These are phyloP conservation scores for Drosophila lacicola DNA, from an alignment of 2,888 invertebrate species.

Conservation along the genomic window DNA sequence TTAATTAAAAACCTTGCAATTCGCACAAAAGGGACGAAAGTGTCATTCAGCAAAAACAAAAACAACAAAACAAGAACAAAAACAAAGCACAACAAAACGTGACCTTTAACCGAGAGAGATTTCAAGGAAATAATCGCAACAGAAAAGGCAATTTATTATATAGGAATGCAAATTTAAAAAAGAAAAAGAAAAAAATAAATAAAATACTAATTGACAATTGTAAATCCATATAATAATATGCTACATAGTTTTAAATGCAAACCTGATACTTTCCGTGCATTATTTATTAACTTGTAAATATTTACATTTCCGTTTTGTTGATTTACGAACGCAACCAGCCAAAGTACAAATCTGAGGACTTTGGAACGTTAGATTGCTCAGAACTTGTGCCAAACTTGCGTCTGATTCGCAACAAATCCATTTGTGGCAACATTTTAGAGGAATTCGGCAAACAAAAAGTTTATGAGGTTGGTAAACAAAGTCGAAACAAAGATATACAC, in stretches of 20 bases:
- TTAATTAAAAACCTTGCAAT: constrained; percentile 38
- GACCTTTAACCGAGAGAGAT: background rate
- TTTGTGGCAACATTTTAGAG: constrained; percentile 1
- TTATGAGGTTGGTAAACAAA: constrained; percentile 15
- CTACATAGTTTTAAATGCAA: background rate
- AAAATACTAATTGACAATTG: constrained; percentile 1
- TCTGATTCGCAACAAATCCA: background rate
- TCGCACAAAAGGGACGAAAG: background rate
- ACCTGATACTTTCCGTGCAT: constrained; percentile 28
- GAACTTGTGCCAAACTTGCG: background rate
- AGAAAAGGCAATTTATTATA: background rate
- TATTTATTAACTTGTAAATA: constrained; percentile 38
- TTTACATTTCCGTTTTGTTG: constrained; percentile 14
- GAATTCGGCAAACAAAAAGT: constrained; percentile 1
- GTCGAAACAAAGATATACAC: constrained; percentile 3
- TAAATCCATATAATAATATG: background rate
- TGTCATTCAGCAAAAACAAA: constrained; percentile 7
- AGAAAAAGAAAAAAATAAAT: background rate
- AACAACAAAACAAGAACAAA: background rate
- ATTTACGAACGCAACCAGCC: constrained; percentile 6
- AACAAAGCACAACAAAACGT: background rate
- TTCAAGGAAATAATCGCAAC: constrained; percentile 3
- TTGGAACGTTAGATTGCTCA: constrained; percentile 5
- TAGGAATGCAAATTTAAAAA: constrained; percentile 2
- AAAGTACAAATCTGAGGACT: constrained; percentile 37